Evolutionary conservation across 2,888 invertebrate species (phyloP).

Genomic region (Ectobius pallidus): DNA sequence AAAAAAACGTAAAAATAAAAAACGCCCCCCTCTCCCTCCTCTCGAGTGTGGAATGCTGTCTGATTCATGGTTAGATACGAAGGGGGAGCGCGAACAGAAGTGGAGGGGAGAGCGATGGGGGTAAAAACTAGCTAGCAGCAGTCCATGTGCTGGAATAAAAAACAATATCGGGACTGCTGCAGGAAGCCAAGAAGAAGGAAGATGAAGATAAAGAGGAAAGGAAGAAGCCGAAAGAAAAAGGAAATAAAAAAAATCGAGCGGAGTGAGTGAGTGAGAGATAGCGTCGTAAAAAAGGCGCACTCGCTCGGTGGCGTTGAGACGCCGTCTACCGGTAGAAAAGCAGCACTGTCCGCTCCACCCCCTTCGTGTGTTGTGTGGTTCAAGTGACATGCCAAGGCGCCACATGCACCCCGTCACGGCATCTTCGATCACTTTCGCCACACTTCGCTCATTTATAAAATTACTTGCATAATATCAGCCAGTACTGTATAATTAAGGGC

Average conservation of each 20-base stretch:
- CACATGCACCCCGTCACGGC: background rate
- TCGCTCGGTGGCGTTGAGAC: background rate
- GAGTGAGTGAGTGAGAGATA: background rate
- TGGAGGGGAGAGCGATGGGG: conserved; percentile 26
- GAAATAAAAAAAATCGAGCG: background rate
- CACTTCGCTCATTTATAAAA: background rate
- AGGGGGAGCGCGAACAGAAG: conserved; percentile 17
- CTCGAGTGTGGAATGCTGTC: conserved; percentile 36
- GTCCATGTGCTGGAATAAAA: background rate
- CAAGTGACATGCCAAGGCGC: background rate
- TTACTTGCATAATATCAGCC: no score
- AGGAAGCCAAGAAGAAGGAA: background rate
- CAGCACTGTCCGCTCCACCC: background rate
- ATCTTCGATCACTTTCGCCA: background rate
- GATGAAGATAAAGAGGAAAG: conserved; percentile 6
- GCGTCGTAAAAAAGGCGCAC: no score
- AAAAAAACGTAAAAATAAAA: conserved; percentile 24
- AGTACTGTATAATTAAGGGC: no score
- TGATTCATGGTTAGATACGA: conserved; percentile 37
- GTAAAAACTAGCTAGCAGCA: conserved; percentile 35
- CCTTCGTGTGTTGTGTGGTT: background rate
- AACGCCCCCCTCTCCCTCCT: background rate
- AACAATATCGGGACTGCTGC: conserved; percentile 7
- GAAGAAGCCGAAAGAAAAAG: conserved; percentile 16
- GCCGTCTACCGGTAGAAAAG: conserved; percentile 1